Percentiles rank a stretch among this genome's conserved stretches.
These are phyloP conservation scores for Dysidea cf. avara DNA, from an alignment of 37 sponge, comb jelly and placozoan genomes.

Conservation along the genomic window DNA sequence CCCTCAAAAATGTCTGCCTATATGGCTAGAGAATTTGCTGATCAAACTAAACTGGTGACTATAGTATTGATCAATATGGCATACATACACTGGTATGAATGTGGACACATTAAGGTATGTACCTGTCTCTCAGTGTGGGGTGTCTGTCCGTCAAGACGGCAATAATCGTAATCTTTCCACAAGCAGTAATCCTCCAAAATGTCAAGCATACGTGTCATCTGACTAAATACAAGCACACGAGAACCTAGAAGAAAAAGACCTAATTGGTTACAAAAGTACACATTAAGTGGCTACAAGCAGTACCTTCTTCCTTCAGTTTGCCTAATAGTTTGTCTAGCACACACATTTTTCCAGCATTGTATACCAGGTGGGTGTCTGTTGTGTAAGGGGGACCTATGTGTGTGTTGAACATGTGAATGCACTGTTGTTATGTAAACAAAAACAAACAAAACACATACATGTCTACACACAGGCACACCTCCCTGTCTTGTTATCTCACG, in stretches of 20 bases:
- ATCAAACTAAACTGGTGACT: too few species aligned
- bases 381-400: constrained; percentile 96
- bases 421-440: too few species aligned
- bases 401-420: too few species aligned
- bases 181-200: constrained; percentile 99
- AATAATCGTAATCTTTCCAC: constrained; percentile 91
- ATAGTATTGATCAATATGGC: too few species aligned
- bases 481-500: too few species aligned
- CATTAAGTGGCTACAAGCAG: constrained; percentile 3
- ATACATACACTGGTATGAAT: not conserved
- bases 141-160: constrained; percentile 93
- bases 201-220: constrained; percentile 96
- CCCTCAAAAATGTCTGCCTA: too few species aligned
- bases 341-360: constrained; percentile 87
- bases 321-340: constrained; percentile 88
- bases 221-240: constrained; percentile 94
- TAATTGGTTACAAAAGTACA: not conserved
- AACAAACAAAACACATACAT: too few species aligned
- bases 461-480: too few species aligned
- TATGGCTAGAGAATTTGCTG: too few species aligned
- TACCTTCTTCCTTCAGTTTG: constrained; percentile 80
- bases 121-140: constrained; percentile 93
- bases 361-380: constrained; percentile 86
- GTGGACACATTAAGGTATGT: not conserved
- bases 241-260: constrained; percentile 38